Base-by-base conservation (phyloP, 2,797 vertebrate species). In the Tauraco hartlaubi region DNA sequence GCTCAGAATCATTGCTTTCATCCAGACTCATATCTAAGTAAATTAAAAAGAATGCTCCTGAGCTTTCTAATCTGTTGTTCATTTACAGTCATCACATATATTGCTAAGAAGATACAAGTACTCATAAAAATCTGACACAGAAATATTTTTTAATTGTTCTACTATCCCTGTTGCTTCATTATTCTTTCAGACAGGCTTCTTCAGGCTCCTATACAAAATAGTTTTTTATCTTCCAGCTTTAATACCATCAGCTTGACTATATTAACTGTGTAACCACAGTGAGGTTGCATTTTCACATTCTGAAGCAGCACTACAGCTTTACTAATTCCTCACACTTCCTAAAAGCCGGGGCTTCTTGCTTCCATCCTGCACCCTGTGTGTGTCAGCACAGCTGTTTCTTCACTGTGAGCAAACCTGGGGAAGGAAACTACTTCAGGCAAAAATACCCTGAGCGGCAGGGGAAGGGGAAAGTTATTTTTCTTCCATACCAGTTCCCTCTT, bases 31-130 rank as follows among this genome's bases (percentile, higher is more conserved):
- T 23, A 67, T 71, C 90, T 77, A 81, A 77, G 43, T 75, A 92
- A 92, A 90, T 76, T 29, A 85, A 89, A 77, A 92, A 88, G 52
- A 95, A 87, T 51, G 74, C 20, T 82, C 75, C 75, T 79, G 56
- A 88, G 56, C 64, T 73, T 86, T 78, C 66, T 83, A 82, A 89
- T 88, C 68, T 80, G 59, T 63, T 67, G 21, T 48, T 89, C 74
- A 85, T 78, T 84, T 71, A 59, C 43, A 94, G 68, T 51, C 33
- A 37, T 56, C 79, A 85, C 22, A 74, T 28, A 62, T 6, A 94
- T 28, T 59, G 79, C 33, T 87, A 93, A 63, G 48, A 89, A 29
- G 48, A 85, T 59, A 63, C 14, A 82, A 85, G 52, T 26, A 83
- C 25, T 74, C 78, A 64, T 71, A 88, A 79, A 82, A 85, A 59